Percentiles rank a stretch among this genome's conserved stretches.
These are phyloP conservation scores for Lethrus apterus DNA, from an alignment of 1,140 invertebrate genomes.

Conservation along the genomic window DNA sequence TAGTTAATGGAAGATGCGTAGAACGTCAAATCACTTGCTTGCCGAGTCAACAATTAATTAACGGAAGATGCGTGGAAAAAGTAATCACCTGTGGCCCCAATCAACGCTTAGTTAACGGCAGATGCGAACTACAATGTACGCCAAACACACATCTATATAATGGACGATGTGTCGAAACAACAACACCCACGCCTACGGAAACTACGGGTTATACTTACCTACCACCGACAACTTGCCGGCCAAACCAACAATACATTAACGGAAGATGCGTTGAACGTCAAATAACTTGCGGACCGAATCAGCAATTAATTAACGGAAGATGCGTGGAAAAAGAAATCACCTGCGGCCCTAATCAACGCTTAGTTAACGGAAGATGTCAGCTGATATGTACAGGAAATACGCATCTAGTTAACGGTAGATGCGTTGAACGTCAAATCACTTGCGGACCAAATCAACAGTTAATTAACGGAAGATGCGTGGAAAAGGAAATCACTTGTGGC, in stretches of 20 bases:
- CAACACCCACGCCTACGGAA: too few relatives aligned
- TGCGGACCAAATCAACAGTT: too few relatives aligned
- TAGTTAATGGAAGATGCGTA: too few relatives aligned
- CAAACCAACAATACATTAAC: constrained; percentile 1
- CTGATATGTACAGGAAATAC: constrained; percentile 2
- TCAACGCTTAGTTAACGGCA: constrained; percentile 2
- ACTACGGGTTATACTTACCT: too few relatives aligned
- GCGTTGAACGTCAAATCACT: too few relatives aligned
- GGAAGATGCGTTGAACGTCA: constrained; percentile 3
- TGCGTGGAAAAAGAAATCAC: constrained; percentile 3
- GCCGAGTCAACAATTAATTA: constrained; percentile 8
- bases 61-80: too few relatives aligned
- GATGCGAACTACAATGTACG: constrained; percentile 2
- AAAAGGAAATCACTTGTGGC: too few relatives aligned
- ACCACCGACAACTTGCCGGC: background rate
- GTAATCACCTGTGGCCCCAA: too few relatives aligned
- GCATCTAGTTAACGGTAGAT: constrained; percentile 2
- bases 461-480: too few relatives aligned
- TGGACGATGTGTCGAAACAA: constrained; percentile 1
- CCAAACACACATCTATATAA: background rate
- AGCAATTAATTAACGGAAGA: constrained; percentile 4
- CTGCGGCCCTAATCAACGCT: background rate
- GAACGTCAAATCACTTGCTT: too few relatives aligned
- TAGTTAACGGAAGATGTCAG: constrained; percentile 9
- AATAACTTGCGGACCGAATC: constrained; percentile 3